Conservation (phyloP, 2,113 vertebrate genomes). For the Odocoileus hemionus region DNA sequence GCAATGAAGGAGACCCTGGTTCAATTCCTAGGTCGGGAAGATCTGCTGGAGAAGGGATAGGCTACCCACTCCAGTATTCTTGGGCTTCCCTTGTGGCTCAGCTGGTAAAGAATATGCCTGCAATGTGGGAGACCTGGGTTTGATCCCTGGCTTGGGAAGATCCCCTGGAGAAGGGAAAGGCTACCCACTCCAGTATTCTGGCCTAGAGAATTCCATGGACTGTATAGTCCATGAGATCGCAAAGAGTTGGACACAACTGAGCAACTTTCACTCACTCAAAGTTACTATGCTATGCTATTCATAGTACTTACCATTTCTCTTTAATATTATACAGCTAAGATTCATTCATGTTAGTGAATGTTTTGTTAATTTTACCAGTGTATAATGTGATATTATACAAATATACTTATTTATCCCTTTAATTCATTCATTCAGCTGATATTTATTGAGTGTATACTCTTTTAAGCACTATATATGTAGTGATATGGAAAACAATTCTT, state of each 20-base stretch:
- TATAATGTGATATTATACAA: not conserved
- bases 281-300: not conserved
- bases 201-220: not conserved
- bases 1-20: accelerated
- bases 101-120: not conserved
- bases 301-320: not conserved
- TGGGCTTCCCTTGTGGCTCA: not conserved
- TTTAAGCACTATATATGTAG: not conserved
- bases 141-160: not conserved
- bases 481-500: not conserved
- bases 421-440: not conserved
- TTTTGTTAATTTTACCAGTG: not conserved
- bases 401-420: not conserved
- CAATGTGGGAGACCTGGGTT: not conserved
- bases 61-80: not conserved
- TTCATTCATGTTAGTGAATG: not conserved
- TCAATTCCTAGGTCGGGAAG: not conserved
- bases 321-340: not conserved
- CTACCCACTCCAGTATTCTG: not conserved
- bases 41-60: not conserved
- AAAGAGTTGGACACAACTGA: not conserved
- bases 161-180: not conserved
- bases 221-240: accelerated
- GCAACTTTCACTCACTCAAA: not conserved
- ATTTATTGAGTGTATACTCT: not conserved